Conservation (phyloP, 2,797 vertebrate genomes). For the Epinephelus awoara region DNA sequence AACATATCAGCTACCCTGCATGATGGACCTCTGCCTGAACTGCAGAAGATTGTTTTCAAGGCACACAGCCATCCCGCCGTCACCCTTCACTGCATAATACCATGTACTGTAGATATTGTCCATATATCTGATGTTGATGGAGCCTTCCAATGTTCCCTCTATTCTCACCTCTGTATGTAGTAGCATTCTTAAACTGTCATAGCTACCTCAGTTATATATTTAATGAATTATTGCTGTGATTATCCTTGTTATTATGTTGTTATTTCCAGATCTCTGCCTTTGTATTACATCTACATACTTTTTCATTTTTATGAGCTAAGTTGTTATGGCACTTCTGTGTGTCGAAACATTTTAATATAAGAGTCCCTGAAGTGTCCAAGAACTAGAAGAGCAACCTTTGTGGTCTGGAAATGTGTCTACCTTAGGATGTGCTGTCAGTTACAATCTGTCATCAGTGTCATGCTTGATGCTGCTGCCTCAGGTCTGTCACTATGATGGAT, state of each 20-base stretch:
- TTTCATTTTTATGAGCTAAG: background rate
- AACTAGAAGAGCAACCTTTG: background rate
- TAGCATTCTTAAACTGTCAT: background rate
- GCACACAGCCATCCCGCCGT: background rate
- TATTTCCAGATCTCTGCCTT: background rate
- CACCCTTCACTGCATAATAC: conserved; percentile 11
- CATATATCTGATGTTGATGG: background rate
- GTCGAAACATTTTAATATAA: background rate
- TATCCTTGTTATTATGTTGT: background rate
- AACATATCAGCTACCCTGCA: background rate
- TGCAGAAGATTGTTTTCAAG: background rate
- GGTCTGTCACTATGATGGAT: conserved; percentile 22
- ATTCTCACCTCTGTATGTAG: background rate
- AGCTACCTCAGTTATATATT: background rate
- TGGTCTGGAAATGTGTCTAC: background rate
- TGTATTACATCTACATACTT: background rate
- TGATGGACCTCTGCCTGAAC: conserved; percentile 12
- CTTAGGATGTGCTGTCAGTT: conserved; percentile 12
- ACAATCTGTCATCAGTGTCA: conserved; percentile 12
- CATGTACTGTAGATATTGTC: background rate
- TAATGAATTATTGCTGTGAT: background rate
- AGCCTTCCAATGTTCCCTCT: background rate
- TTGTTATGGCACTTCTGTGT: background rate
- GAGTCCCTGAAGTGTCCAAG: background rate
- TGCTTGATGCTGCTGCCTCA: conserved; percentile 10